A percentile compares a stretch with the other conserved stretches of the same genome.
phyloP scores from a whole-genome alignment of 1,140 invertebrate species.

The Pseudomyrmex dendroicus region DNA sequence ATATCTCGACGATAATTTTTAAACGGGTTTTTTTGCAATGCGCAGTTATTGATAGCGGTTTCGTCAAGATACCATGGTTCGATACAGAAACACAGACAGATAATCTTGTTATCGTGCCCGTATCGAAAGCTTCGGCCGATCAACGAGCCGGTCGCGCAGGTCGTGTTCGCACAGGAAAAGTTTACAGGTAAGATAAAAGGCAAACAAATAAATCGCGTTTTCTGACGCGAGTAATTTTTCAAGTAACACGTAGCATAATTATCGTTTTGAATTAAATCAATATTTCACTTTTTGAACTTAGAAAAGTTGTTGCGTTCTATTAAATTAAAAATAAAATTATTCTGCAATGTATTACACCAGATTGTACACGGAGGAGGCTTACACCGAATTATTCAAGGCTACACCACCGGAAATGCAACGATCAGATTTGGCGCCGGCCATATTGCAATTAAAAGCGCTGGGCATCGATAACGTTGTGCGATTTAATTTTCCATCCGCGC shows the following conservation, averaged over 20 bases:
- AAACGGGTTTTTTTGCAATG: slow-evolving; percentile 56
- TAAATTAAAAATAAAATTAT: slow-evolving; percentile 10
- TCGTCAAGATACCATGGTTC: slow-evolving; percentile 97
- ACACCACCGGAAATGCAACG: slow-evolving; percentile 97
- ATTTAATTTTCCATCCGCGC: slow-evolving; percentile 94
- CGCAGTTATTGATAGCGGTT: slow-evolving; percentile 97
- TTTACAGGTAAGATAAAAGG: slow-evolving; percentile 86
- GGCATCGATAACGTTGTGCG: slow-evolving; percentile 96
- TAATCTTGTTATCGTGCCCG: slow-evolving; percentile 92
- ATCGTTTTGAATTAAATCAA: no score
- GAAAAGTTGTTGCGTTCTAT: neutral
- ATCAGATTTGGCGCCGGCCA: slow-evolving; percentile 92
- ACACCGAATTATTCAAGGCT: slow-evolving; percentile 88
- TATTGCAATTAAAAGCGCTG: slow-evolving; percentile 97
- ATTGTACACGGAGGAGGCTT: slow-evolving; percentile 92
- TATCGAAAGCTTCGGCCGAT: slow-evolving; percentile 95
- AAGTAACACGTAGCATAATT: neutral
- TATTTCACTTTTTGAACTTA: no score
- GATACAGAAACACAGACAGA: slow-evolving; percentile 94
- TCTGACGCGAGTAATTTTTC: neutral
- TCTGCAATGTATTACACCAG: slow-evolving; percentile 81
- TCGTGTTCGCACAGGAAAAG: slow-evolving; percentile 93
- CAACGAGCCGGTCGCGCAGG: slow-evolving; percentile 97
- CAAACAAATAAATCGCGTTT: neutral
- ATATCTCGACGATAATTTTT: neutral